phyloP scores from a whole-genome alignment of 2,888 invertebrate species.

The Ichneumoninae sp. region DNA sequence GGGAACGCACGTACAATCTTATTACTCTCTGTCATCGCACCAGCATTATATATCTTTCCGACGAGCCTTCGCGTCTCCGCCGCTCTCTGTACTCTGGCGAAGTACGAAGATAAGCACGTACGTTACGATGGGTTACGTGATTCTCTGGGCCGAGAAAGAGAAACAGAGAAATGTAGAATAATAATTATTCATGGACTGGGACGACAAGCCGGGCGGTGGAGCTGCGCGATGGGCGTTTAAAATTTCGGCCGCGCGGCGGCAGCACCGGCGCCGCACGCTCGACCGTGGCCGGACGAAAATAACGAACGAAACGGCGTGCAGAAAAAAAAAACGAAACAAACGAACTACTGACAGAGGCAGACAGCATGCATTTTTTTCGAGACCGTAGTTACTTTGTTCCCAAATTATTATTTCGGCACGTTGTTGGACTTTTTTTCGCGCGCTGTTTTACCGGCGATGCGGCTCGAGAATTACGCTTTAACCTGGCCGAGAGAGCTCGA shows the following conservation, averaged over 20 bases:
- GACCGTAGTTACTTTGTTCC: neutral
- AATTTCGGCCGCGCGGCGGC: neutral
- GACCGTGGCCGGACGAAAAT: neutral
- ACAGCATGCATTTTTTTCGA: neutral
- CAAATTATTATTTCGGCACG: conserved; percentile 12
- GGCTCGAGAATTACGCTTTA: neutral
- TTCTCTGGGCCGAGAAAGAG: conserved; percentile 21
- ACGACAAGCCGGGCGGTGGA: conserved; percentile 28
- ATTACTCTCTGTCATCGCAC: conserved; percentile 53
- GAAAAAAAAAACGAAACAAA: neutral
- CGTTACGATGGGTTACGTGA: conserved; percentile 64
- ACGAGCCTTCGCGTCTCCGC: neutral
- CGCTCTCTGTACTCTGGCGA: neutral
- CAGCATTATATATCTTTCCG: neutral
- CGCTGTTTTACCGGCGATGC: neutral
- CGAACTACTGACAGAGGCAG: neutral
- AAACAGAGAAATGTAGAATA: conserved; percentile 21
- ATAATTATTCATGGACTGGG: conserved; percentile 66
- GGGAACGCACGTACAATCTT: conserved; percentile 61
- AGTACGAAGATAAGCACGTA: conserved; percentile 66
- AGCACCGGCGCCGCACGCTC: neutral
- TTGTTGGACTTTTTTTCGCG: neutral
- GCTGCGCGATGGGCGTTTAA: conserved; percentile 41
- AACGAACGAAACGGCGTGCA: conserved; percentile 6
- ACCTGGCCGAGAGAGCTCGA: neutral